Evolutionary conservation across 2,888 invertebrate genomes (phyloP), one percentile per base, ranked within the genome.

Genomic region (Caprella mutica): DNA sequence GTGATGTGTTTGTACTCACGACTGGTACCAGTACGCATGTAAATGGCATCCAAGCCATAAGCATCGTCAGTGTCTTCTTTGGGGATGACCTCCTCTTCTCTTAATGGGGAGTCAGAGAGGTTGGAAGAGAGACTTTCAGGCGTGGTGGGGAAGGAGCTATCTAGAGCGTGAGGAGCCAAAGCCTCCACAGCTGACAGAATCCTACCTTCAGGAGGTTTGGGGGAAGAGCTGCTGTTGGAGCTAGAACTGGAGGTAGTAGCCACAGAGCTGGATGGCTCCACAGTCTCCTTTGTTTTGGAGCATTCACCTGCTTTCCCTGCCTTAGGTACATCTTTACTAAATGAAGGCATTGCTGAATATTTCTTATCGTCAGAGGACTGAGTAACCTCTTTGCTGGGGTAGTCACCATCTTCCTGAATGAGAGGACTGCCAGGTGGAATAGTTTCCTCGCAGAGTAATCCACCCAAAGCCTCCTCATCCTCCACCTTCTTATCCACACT

Each of bases 381-480:
- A 19, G 29, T 27, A n/a, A 30, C 29, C 30, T 48, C 48, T 6
- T 27, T 56, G 29, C 33, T 46, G 14, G 55, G 54, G 14, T 33
- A 24, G 14, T 59, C 59, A 39, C 59, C 14, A 39, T 62, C 62
- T 30, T 62, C 62, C 40, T 62, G 62, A 19, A 56, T 59, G 27
- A 62, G 52, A 14, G 62, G 62, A 24, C 62, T 62, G n/a, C 62
- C 62, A n/a, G 62, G 62, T n/a, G 62, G 62, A 23, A 62, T 62
- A 12, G 62, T 62, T 44, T 62, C 62, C 40, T 62, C 56, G 43
- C 62, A 62, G n/a, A 62, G 48, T 8, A 62, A 52, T 19, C 59
- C 62, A 24, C 62, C 62, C 8, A 59, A 29, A 5, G 56, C 62
- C 14, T 58, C 52, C 40, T 61, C 55, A 5, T 23, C 46, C 29